Percentiles rank a stretch among this genome's conserved stretches.
phyloP scores from a whole-genome alignment of 2,888 invertebrate species.

The Busseola fusca region DNA sequence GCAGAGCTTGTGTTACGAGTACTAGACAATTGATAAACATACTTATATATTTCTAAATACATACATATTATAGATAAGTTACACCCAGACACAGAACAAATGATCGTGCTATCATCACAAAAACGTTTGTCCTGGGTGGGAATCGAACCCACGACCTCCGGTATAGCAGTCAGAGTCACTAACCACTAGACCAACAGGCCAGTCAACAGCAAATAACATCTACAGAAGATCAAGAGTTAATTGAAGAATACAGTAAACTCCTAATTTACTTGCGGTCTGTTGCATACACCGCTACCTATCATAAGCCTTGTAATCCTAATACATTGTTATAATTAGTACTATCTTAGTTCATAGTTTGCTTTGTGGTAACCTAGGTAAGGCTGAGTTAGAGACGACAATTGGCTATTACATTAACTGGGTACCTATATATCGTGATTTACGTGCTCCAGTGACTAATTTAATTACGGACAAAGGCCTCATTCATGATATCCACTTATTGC shows the following conservation, averaged over 20 bases:
- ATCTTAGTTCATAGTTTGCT: conserved; percentile 34
- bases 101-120: no score
- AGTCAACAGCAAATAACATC: conserved; percentile 1
- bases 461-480: not conserved
- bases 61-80: no score
- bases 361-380: conserved; percentile 20
- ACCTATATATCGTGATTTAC: not conserved
- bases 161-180: no score
- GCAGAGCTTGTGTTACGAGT: no score
- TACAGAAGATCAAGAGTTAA: not conserved
- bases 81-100: no score
- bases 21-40: no score
- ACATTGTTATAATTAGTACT: conserved; percentile 36
- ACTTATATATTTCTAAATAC: no score
- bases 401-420: conserved; percentile 25
- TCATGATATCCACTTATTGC: not conserved
- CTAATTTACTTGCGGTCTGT: conserved; percentile 9
- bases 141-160: no score
- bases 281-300: not conserved
- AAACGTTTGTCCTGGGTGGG: no score
- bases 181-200: no score
- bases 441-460: not conserved
- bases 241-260: not conserved
- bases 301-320: conserved; percentile 36
- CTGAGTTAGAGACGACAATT: conserved; percentile 19